These are phyloP conservation scores for Parelbella ahira DNA, from an alignment of 2,888 invertebrate genomes.

Conservation along the genomic window DNA sequence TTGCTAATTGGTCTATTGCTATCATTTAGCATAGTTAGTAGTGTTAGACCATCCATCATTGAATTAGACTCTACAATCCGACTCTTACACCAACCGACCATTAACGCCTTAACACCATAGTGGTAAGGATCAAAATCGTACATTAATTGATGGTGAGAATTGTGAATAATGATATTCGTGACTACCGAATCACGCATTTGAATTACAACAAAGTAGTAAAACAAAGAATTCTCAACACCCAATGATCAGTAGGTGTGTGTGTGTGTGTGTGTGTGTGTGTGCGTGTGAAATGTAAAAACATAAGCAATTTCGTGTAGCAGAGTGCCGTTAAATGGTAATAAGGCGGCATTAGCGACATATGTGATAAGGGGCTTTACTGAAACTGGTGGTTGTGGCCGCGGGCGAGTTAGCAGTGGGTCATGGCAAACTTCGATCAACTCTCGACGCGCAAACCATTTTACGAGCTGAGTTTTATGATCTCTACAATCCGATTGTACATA, in stretches of 20 bases:
- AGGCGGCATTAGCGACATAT: conserved; percentile 29
- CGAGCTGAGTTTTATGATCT: too few species aligned
- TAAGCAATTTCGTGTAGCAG: conserved; percentile 4
- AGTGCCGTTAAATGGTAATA: conserved; percentile 22
- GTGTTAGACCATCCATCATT: conserved; percentile 48
- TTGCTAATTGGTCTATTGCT: conserved; percentile 54
- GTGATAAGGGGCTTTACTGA: conserved; percentile 32
- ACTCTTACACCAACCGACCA: not conserved
- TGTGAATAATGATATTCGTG: conserved; percentile 13
- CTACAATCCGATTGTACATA: too few species aligned
- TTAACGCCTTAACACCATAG: not conserved
- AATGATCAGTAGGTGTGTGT: conserved; percentile 4
- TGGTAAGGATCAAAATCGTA: conserved; percentile 5
- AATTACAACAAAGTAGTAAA: conserved; percentile 5
- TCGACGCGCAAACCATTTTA: conserved; percentile 8
- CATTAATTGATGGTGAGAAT: too few species aligned
- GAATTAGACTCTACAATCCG: conserved; percentile 27
- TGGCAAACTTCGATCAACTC: conserved; percentile 33
- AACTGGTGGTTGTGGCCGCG: conserved; percentile 27
- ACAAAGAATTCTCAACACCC: conserved; percentile 16
- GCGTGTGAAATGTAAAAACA: conserved; percentile 5
- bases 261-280: too few species aligned
- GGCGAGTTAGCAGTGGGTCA: conserved; percentile 39
- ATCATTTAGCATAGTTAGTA: conserved; percentile 55
- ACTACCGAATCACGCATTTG: conserved; percentile 9